A percentile compares a stretch with the other conserved stretches of the same genome.
Evolutionary conservation across 2,113 vertebrate species (phyloP).

Genomic region (Brachirus orientalis): DNA sequence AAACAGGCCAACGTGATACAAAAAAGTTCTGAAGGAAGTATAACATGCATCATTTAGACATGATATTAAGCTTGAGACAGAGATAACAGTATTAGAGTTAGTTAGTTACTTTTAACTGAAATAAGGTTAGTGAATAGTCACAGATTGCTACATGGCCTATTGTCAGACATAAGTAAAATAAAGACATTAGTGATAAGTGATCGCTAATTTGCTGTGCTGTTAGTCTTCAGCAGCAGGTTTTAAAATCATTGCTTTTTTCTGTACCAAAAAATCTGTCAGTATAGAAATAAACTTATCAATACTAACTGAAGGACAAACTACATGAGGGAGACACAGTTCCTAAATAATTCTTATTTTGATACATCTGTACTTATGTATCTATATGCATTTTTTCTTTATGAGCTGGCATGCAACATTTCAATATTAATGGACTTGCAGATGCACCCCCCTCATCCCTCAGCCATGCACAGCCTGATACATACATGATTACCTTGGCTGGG

Average conservation of each 20-base stretch:
- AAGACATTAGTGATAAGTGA: no score
- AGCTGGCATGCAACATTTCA: not conserved
- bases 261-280: no score
- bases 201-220: not conserved
- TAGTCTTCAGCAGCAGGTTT: not conserved
- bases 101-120: not conserved
- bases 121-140: not conserved
- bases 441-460: slow-evolving; percentile 7
- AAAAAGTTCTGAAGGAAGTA: no score
- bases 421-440: not conserved
- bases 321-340: not conserved
- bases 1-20: no score
- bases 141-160: not conserved
- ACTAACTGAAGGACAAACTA: not conserved
- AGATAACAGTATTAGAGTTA: not conserved
- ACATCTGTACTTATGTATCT: not conserved
- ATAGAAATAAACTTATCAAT: not conserved
- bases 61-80: no score
- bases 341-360: not conserved
- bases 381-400: not conserved
- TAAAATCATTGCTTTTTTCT: not conserved
- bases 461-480: slow-evolving; percentile 82
- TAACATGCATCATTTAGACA: no score
- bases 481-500: slow-evolving; percentile 98
- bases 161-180: not conserved